phyloP scores from a whole-genome alignment of 2,888 invertebrate genomes.

The Palloptera scutellata region DNA sequence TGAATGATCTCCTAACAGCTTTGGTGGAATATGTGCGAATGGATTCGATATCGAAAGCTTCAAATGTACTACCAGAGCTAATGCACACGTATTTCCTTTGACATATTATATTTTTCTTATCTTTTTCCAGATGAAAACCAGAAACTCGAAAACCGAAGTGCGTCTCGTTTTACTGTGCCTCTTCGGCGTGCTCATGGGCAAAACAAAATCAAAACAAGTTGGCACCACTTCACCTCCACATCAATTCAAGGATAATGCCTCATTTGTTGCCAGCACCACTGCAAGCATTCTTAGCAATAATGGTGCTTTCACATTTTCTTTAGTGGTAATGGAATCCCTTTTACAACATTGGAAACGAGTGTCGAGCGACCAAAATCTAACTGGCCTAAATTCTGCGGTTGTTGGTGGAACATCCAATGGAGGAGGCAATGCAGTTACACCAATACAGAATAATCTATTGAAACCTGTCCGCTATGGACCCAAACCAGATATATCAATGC shows the following conservation, averaged over 20 bases:
- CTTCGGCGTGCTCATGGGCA: conserved; percentile 72
- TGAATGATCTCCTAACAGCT: conserved; percentile 78
- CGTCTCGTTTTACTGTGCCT: conserved; percentile 88
- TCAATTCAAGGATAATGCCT: conserved; percentile 67
- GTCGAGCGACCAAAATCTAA: conserved; percentile 55
- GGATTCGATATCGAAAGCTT: conserved; percentile 66
- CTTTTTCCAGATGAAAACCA: conserved; percentile 56
- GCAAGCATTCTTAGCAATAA: conserved; percentile 75
- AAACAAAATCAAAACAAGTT: conserved; percentile 62
- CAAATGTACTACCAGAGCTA: conserved; percentile 47
- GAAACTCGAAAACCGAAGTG: conserved; percentile 82
- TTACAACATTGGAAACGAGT: conserved; percentile 79
- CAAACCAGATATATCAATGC: conserved; percentile 93
- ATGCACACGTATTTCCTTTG: conserved; percentile 6
- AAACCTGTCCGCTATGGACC: conserved; percentile 83
- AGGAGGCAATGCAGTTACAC: conserved; percentile 37
- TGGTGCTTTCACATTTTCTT: conserved; percentile 77
- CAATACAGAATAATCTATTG: conserved; percentile 67
- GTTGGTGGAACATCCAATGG: conserved; percentile 35
- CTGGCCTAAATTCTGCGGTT: conserved; percentile 22
- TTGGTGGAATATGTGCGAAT: conserved; percentile 78
- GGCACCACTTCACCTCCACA: conserved; percentile 64
- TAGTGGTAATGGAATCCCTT: conserved; percentile 74
- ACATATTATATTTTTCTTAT: conserved; percentile 11
- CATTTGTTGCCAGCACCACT: conserved; percentile 74